Evolutionary conservation across 2,797 vertebrate genomes (phyloP).

Genomic region (Aulostomus chinensis): DNA sequence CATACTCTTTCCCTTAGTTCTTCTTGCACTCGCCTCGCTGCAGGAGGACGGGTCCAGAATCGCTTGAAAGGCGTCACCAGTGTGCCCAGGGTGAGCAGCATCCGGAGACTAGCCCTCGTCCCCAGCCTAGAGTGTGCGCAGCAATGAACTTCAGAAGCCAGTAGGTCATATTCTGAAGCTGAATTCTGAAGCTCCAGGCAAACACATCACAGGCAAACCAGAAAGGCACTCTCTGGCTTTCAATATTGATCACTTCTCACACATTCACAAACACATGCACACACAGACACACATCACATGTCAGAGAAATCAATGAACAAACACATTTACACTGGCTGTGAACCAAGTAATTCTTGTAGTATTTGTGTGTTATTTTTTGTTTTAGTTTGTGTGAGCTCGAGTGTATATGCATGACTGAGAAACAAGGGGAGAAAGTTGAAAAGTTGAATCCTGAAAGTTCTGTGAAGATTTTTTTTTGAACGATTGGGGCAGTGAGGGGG

Average conservation of each 20-base stretch:
- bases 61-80: slow-evolving; percentile 58
- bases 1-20: slow-evolving; percentile 3
- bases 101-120: slow-evolving; percentile 46
- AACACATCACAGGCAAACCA: slow-evolving; percentile 66
- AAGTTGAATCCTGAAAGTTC: slow-evolving; percentile 61
- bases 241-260: slow-evolving; percentile 72
- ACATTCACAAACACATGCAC: slow-evolving; percentile 39
- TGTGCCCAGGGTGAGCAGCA: slow-evolving; percentile 31
- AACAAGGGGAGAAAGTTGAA: slow-evolving; percentile 42
- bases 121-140: slow-evolving; percentile 47
- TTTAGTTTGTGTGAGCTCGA: slow-evolving; percentile 9
- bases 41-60: slow-evolving; percentile 40
- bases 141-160: slow-evolving; percentile 55
- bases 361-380: slow-evolving; percentile 41
- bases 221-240: slow-evolving; percentile 70
- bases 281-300: slow-evolving; percentile 50
- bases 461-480: slow-evolving; percentile 48
- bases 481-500: slow-evolving; percentile 13
- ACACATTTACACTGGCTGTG: slow-evolving; percentile 67
- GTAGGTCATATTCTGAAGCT: slow-evolving; percentile 50
- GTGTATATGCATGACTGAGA: slow-evolving; percentile 37
- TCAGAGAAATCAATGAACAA: slow-evolving; percentile 71
- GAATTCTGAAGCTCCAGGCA: slow-evolving; percentile 59
- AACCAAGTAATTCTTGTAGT: slow-evolving; percentile 56
- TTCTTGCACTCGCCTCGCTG: slow-evolving; percentile 11